Base-by-base conservation (phyloP, 2,113 vertebrate genomes). In the Pterocles orientalis region DNA sequence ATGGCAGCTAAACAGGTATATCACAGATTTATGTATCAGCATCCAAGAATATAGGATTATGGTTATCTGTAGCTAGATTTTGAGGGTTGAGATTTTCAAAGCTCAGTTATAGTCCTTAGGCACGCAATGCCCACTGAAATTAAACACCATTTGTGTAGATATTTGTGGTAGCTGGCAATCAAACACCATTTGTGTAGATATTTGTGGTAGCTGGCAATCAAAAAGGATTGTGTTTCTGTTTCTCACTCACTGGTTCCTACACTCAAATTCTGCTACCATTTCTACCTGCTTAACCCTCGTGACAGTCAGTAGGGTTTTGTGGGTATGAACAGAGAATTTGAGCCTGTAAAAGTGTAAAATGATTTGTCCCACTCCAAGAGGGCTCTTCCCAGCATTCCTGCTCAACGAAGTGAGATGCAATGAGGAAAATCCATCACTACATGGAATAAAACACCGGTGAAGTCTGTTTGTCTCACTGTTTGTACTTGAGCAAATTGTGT, bases 1-100 rank as follows among this genome's bases (percentile, higher is more conserved):
- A 77, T 65, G 95, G 80, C 96, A 97, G 94, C 83, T 92, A 91
- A 90, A 92, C 91, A 96, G 66, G 34, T 80, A 14, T 90, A 93
- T 88, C 76, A 56, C 92, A 90, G 80, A 82, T 90, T 82, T 94
- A 86, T 92, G 17, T 94, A 90, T 93, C 92, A 83, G 81, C 90
- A 96, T 88, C 73, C 90, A 75, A 80, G 68, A 96, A 82, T 93
- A 91, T 92, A 97, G 73, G 39, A 81, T 92, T 92, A 53, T 88
- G 91, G 77, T 95, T 97, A 82, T 91, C 81, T 88, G 68, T 85
- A 84, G 57, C 61, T 97, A 86, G 78, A 76, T 77, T 76, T 61
- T 84, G 91, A 95, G 34, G 50, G 19, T 1, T 91, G 82, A 91
- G 43, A 64, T 90, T 85, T 78, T 91, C 68, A 91, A 76, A 81